These are phyloP conservation scores for Torymus tubicola DNA, from an alignment of 2,888 invertebrate species.

Conservation along the genomic window DNA sequence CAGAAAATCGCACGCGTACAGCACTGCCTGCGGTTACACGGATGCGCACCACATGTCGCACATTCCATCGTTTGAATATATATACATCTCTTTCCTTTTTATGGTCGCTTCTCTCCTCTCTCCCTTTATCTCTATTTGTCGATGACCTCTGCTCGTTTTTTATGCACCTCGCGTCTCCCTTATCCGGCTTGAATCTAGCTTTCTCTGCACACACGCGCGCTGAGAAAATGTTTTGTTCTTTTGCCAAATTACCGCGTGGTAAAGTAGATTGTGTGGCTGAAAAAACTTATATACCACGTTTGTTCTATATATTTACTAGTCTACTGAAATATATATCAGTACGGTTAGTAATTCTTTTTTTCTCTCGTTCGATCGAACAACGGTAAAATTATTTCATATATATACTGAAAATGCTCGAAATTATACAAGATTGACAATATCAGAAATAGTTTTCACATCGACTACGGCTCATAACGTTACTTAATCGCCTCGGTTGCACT, in stretches of 20 bases:
- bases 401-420: no score
- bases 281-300: not conserved
- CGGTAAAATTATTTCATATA: no score
- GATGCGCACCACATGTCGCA: conserved; percentile 72
- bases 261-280: no score
- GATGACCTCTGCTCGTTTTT: conserved; percentile 6
- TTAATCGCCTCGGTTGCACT: no score
- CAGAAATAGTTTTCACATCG: no score
- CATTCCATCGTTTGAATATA: conserved; percentile 63
- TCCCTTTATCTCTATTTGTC: conserved; percentile 35
- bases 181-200: conserved; percentile 15
- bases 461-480: no score
- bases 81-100: conserved; percentile 20
- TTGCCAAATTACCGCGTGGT: not conserved
- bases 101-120: conserved; percentile 2
- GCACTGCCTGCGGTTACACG: conserved; percentile 58
- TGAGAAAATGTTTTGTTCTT: not conserved
- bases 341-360: no score
- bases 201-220: not conserved
- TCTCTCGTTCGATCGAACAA: no score
- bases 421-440: no score
- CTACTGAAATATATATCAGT: not conserved
- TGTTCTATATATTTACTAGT: not conserved
- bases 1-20: conserved; percentile 49
- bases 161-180: conserved; percentile 1